These are phyloP conservation scores for Xyrauchen texanus DNA, from an alignment of 2,113 vertebrate species.

Conservation along the genomic window DNA sequence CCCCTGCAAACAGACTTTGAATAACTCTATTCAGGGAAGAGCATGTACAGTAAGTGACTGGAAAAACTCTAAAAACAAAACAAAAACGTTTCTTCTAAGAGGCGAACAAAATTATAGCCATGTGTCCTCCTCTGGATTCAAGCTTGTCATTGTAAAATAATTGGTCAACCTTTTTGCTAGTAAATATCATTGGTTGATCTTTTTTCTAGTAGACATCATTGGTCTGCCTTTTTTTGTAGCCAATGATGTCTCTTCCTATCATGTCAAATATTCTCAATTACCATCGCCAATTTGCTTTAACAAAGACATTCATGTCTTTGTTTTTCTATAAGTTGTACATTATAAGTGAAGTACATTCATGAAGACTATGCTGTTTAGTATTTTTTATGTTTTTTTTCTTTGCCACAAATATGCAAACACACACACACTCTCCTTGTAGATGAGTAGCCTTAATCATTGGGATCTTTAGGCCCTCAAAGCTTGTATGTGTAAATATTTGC, in stretches of 20 bases:
- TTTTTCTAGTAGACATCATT: neutral
- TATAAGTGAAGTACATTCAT: too few species aligned
- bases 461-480: conserved; percentile 21
- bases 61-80: conserved; percentile 37
- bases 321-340: too few species aligned
- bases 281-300: too few species aligned
- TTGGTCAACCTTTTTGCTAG: neutral
- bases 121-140: conserved; percentile 36
- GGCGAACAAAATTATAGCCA: conserved; percentile 19
- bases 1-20: conserved; percentile 31
- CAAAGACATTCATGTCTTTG: too few species aligned
- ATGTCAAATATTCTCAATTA: neutral
- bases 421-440: conserved; percentile 28
- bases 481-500: conserved; percentile 34
- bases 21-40: conserved; percentile 33
- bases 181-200: neutral
- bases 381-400: neutral
- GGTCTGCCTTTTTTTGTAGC: neutral
- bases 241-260: neutral
- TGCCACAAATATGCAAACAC: neutral
- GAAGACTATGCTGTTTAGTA: too few species aligned
- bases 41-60: neutral
- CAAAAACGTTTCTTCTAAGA: conserved; percentile 35
- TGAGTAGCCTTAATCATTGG: too few species aligned
- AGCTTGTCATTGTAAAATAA: neutral